phyloP scores from a whole-genome alignment of 1,140 invertebrate genomes.

The Bombus turneri region DNA sequence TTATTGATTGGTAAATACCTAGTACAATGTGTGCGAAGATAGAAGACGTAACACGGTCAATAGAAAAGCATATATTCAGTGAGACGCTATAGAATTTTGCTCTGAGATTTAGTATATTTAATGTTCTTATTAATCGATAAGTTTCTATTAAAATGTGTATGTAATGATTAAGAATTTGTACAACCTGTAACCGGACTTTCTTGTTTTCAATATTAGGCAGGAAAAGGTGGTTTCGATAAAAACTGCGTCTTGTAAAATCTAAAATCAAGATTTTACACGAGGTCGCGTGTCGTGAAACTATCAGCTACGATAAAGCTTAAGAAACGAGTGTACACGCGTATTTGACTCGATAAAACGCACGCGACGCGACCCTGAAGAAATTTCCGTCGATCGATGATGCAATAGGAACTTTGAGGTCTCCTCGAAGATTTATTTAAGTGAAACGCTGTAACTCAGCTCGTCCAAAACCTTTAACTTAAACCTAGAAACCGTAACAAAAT shows the following conservation, averaged over 20 bases:
- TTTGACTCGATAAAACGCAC: constrained; percentile 10
- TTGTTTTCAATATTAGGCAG: neutral
- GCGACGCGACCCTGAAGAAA: neutral
- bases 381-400: neutral
- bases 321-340: constrained; percentile 24
- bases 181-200: neutral
- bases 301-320: neutral
- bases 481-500: too few species aligned
- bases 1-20: neutral
- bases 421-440: constrained; percentile 4
- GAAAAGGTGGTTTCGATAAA: neutral
- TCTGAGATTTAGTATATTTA: neutral
- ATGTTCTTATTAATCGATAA: neutral
- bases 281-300: neutral
- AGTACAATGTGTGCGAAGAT: neutral
- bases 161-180: neutral
- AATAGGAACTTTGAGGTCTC: neutral
- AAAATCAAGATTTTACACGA: constrained; percentile 1
- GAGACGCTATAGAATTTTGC: neutral
- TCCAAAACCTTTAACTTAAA: too few species aligned
- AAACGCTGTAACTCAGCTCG: neutral
- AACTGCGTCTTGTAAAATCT: neutral
- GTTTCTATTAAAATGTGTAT: neutral
- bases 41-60: neutral
- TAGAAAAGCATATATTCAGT: neutral